Evolutionary conservation across 2,797 vertebrate genomes (phyloP).

Genomic region (Protosalanx chinensis): DNA sequence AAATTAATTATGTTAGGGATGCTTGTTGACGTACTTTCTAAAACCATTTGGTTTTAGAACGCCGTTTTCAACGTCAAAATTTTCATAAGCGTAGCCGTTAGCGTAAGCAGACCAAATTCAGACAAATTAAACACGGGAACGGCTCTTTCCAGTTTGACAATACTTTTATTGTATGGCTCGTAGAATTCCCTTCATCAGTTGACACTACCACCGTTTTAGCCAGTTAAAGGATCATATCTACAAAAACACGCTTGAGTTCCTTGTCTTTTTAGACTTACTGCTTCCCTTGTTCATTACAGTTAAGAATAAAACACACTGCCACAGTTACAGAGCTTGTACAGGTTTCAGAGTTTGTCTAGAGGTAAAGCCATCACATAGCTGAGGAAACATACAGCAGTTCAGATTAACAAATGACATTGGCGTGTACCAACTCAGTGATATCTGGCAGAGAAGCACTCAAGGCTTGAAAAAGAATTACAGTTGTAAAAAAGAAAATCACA

Average conservation of each 20-base stretch:
- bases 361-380: conserved; percentile 25
- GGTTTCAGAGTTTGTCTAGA: conserved; percentile 24
- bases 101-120: conserved; percentile 39
- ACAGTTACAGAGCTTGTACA: conserved; percentile 49
- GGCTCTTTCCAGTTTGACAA: conserved; percentile 56
- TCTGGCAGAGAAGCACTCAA: conserved; percentile 47
- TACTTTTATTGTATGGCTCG: conserved; percentile 69
- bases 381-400: conserved; percentile 10
- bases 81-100: background rate
- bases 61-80: background rate
- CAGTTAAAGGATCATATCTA: conserved; percentile 57
- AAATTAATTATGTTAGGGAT: background rate
- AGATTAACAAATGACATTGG: conserved; percentile 17
- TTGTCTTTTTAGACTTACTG: conserved; percentile 13
- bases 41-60: background rate
- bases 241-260: conserved; percentile 41
- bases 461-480: conserved; percentile 37
- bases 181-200: conserved; percentile 42
- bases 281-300: conserved; percentile 25
- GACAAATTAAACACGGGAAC: conserved; percentile 66
- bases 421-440: conserved; percentile 47
- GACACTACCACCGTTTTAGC: conserved; percentile 44
- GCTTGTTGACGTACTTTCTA: background rate
- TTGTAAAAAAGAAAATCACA: conserved; percentile 1
- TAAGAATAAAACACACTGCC: conserved; percentile 37